Evolutionary conservation across 2,113 vertebrate genomes (phyloP), one percentile per base, ranked within the genome.

Genomic region (Salminus brasiliensis): DNA sequence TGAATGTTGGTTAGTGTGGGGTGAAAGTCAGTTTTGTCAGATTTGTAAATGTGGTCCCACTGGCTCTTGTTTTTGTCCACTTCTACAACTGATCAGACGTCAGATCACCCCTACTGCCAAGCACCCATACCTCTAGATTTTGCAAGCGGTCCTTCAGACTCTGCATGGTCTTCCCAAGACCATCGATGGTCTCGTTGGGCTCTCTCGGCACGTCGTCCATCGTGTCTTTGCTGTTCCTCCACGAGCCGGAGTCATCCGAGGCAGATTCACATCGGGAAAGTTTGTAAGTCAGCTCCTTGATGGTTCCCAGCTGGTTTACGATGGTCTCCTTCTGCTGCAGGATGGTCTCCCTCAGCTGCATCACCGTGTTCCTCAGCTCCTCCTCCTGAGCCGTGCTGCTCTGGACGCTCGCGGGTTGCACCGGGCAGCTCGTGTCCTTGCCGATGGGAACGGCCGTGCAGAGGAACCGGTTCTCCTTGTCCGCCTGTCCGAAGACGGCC

Each of bases 151-250:
- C 96, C 86, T 98, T 99, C 41, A 99, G 94, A 52, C 92, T 92
- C 87, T 98, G 95, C 94, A 98, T 96, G 72, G 96, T 98, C 88
- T 97, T 96, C 68, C 96, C 95, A 57, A 99, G 95, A 84, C 93
- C 95, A 45, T 98, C 96, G 68, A 98, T 94, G 29, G 95, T 91
- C 84, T 95, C 96, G 18, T 92, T 94, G 0, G 97, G 96, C 82
- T 98, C 96, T 59, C 95, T 91, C 6, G 98, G 98, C 66, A 97
- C 92, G 81, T 99, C 97, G 4, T 96, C 98, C 97, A 99, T 99
- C 0, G 97, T 99, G 81, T 99, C 87, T 63, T 93, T 92, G 39
- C 91, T 93, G 83, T 94, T 96, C 41, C 91, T 93, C 94, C 95
- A 94, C 0, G 91, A 63, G 0, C 88, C 93, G 10, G 81, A 7